Evolutionary conservation across 2,797 vertebrate genomes (phyloP), one percentile per base, ranked within the genome.

Genomic region (Mionectes olivaceus): DNA sequence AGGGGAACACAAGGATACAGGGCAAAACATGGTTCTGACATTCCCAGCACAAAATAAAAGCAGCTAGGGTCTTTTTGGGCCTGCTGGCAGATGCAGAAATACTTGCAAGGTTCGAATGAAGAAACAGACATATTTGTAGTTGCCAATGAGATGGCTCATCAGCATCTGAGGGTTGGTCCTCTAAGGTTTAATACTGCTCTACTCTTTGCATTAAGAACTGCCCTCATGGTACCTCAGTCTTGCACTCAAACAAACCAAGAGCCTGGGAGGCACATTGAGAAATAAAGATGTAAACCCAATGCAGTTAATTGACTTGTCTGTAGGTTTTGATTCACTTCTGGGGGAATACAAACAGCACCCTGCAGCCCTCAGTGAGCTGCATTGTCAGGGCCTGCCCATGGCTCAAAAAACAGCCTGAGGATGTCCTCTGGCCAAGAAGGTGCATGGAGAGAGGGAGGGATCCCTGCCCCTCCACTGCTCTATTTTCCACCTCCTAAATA

Each of bases 281-380:
- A 52, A 83, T 44, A 43, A 33, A 79, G 22, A 47, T 10, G 2
- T 2, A 18, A 56, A 70, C 53, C n/a, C 21, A 25, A 14, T 0
- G 25, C 13, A 79, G 4, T 70, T 69, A 44, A 5, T 32, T 52
- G 22, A 24, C 22, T 65, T 13, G 28, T 79, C 57, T 30, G 8
- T 46, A 52, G 2, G 11, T 67, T 70, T 86, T 1, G 1, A 5
- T 61, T 52, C 47, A 18, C 1, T 44, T 25, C 27, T 21, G 30
- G 3, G 16, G 19, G 16, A 6, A 46, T 39, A 33, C 0, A 1
- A 43, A 0, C 6, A 80, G 19, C 18, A 13, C 6, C 35, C 14
- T 41, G 22, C 33, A 41, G 43, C 43, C 15, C 22, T 43, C 19
- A 63, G 13, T 4, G 27, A 77, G 28, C 13, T 59, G 25, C 64